Evolutionary conservation across 2,797 vertebrate genomes (phyloP).

Genomic region (Eulemur albifrons): DNA sequence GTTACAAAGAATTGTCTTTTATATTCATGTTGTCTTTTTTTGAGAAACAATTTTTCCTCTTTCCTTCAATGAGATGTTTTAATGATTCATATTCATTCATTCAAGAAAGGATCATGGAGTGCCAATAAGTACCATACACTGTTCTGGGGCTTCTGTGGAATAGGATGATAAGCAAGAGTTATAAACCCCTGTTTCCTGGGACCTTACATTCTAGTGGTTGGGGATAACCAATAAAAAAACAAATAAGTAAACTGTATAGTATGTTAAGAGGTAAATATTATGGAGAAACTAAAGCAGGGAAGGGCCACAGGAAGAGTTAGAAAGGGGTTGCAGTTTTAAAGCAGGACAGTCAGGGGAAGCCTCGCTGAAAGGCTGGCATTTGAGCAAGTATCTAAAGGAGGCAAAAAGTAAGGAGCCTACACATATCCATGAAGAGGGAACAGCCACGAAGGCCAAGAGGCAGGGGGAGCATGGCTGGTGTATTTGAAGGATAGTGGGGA

Average conservation of each 20-base stretch:
- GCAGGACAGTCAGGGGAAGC: background rate
- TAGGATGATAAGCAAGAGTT: background rate
- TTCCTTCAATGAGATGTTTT: background rate
- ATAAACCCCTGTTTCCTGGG: background rate
- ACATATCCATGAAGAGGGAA: background rate
- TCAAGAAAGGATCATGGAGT: background rate
- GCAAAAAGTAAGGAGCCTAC: background rate
- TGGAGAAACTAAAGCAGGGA: background rate
- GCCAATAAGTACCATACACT: background rate
- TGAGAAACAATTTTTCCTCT: background rate
- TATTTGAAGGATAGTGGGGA: background rate
- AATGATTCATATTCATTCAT: background rate
- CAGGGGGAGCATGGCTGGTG: accelerated
- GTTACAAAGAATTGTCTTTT: background rate
- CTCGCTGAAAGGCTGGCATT: background rate
- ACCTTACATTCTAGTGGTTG: background rate
- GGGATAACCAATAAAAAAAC: background rate
- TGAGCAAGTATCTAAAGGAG: background rate
- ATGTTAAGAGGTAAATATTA: background rate
- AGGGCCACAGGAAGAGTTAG: background rate
- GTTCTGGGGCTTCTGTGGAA: background rate
- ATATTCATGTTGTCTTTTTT: background rate
- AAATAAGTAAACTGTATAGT: background rate
- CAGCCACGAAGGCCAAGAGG: background rate
- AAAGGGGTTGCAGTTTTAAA: background rate